A percentile compares a stretch with the other conserved stretches of the same genome.
Evolutionary conservation across 2,797 vertebrate genomes (phyloP).

Genomic region (Poeciliopsis turneri): DNA sequence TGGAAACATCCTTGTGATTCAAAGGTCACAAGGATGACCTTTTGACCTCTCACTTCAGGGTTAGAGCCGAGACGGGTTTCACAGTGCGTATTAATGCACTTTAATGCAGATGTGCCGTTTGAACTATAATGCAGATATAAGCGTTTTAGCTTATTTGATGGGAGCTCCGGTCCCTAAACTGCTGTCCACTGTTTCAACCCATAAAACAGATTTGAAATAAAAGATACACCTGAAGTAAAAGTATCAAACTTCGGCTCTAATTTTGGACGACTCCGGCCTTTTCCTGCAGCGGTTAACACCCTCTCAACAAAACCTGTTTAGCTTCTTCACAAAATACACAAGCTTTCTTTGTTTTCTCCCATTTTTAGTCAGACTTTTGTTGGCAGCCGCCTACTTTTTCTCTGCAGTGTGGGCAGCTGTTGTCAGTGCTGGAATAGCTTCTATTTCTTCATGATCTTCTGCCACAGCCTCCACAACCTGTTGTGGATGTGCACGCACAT

Average conservation of each 20-base stretch:
- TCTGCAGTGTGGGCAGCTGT: slow-evolving; percentile 12
- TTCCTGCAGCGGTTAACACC: neutral
- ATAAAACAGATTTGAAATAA: neutral
- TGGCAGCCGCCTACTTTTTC: slow-evolving; percentile 4
- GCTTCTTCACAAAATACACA: neutral
- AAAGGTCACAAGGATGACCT: neutral
- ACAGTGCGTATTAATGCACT: neutral
- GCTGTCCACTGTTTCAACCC: neutral
- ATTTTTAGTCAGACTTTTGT: slow-evolving; percentile 7
- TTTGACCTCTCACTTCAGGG: neutral
- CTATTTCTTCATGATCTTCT: slow-evolving; percentile 9
- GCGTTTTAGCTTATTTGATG: neutral
- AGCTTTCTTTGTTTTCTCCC: neutral
- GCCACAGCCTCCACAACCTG: slow-evolving; percentile 12
- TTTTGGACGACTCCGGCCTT: neutral
- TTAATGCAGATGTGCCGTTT: neutral
- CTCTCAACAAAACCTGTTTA: neutral
- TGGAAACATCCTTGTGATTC: neutral
- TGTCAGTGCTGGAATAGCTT: slow-evolving; percentile 7
- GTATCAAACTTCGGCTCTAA: neutral
- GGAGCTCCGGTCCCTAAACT: neutral
- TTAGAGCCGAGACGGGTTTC: neutral
- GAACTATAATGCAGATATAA: neutral
- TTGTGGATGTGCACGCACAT: slow-evolving; percentile 2
- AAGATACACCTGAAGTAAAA: neutral